These are phyloP conservation scores for Cheilosia vulpina DNA, from an alignment of 2,888 invertebrate genomes.

Conservation along the genomic window DNA sequence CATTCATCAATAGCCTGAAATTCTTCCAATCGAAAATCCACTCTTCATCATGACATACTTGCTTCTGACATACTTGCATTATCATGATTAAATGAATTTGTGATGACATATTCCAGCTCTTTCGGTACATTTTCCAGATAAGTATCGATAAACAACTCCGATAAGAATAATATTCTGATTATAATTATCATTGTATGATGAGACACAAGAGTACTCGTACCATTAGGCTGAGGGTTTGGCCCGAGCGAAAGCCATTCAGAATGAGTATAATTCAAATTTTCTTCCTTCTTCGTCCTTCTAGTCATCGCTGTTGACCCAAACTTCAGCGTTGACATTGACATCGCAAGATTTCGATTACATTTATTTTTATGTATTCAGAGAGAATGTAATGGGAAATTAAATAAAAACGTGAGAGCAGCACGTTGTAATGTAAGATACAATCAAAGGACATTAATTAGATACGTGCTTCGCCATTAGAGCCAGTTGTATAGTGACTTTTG, in stretches of 20 bases:
- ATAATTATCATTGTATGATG: slow-evolving; percentile 22
- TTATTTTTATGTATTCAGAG: not conserved
- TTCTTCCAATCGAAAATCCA: not conserved
- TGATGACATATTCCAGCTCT: slow-evolving; percentile 21
- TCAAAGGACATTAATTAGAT: slow-evolving; percentile 13
- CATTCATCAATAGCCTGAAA: not conserved
- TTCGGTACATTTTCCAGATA: no score
- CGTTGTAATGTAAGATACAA: not conserved
- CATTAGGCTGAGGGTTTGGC: not conserved
- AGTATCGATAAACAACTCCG: slow-evolving; percentile 1
- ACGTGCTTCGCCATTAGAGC: slow-evolving; percentile 15
- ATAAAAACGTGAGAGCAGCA: not conserved
- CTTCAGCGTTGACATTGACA: not conserved
- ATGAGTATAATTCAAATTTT: slow-evolving; percentile 15
- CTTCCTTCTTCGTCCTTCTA: not conserved
- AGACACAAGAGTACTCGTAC: not conserved
- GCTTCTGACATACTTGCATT: not conserved
- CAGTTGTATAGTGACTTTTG: not conserved
- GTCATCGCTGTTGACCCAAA: not conserved
- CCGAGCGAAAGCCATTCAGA: not conserved
- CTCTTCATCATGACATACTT: not conserved
- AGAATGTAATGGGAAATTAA: slow-evolving; percentile 12
- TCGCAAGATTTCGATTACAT: not conserved
- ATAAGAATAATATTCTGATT: not conserved
- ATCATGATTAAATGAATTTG: slow-evolving; percentile 25